phyloP scores from a whole-genome alignment of 2,113 vertebrate genomes.

The Calyptommatus sinebrachiatus region DNA sequence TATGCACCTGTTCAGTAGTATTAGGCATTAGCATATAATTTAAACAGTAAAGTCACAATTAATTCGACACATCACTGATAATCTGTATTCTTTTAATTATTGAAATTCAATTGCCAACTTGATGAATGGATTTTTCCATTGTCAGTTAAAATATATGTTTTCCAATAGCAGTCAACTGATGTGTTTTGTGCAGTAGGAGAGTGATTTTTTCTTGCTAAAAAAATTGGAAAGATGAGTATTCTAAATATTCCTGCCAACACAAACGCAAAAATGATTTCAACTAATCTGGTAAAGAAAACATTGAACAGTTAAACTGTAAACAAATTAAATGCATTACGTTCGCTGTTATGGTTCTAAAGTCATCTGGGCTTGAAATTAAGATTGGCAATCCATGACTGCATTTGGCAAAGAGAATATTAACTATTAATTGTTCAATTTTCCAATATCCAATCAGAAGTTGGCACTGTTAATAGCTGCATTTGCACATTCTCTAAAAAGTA shows the following conservation, averaged over 20 bases:
- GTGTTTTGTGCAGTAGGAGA: conserved; percentile 4
- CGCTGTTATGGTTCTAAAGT: conserved; percentile 44
- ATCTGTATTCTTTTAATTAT: not conserved
- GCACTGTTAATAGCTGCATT: conserved; percentile 39
- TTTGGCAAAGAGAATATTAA: conserved; percentile 59
- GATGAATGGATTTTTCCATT: conserved; percentile 19
- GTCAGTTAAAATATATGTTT: conserved; percentile 14
- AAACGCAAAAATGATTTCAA: conserved; percentile 46
- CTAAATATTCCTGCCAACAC: conserved; percentile 29
- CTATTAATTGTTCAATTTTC: conserved; percentile 60
- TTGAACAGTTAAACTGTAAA: conserved; percentile 48
- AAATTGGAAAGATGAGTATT: conserved; percentile 21
- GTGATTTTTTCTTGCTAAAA: conserved; percentile 12
- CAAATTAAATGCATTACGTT: conserved; percentile 51
- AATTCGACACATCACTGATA: not conserved
- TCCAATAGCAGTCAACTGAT: conserved; percentile 7
- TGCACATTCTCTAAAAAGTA: conserved; percentile 27
- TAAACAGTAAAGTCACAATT: not conserved
- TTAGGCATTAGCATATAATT: not conserved
- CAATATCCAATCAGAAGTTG: conserved; percentile 47
- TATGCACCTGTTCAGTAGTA: too few relatives aligned
- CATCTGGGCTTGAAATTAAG: conserved; percentile 65
- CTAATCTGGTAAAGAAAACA: conserved; percentile 40
- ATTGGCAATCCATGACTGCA: conserved; percentile 58
- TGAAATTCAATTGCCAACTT: not conserved